These are phyloP conservation scores for Sarcophaga variegata DNA, from an alignment of 2,888 invertebrate species.

Conservation along the genomic window DNA sequence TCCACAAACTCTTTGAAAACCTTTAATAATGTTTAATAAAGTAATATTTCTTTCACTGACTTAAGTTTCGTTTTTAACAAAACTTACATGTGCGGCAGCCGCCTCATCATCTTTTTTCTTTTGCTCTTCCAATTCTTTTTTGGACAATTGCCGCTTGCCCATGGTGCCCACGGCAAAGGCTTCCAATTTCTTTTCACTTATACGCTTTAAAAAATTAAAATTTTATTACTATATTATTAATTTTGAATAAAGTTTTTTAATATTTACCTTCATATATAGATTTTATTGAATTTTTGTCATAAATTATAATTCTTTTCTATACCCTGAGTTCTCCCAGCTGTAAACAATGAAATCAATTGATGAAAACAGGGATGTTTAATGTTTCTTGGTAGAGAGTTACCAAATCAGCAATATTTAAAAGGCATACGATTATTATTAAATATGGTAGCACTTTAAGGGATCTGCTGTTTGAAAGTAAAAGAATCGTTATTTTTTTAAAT, in stretches of 20 bases:
- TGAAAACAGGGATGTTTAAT: background rate
- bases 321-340: background rate
- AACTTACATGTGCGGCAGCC: slow-evolving; percentile 92
- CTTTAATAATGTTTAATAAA: slow-evolving; percentile 79
- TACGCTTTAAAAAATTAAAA: slow-evolving; percentile 81
- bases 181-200: slow-evolving; percentile 88
- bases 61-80: background rate
- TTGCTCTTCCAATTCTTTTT: slow-evolving; percentile 92
- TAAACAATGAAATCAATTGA: background rate
- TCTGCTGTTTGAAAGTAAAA: too few species aligned
- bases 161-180: slow-evolving; percentile 89
- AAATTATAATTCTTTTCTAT: slow-evolving; percentile 3
- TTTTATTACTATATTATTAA: background rate
- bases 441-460: background rate
- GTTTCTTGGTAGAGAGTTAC: background rate
- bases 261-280: slow-evolving; percentile 58
- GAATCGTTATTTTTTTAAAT: background rate
- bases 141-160: slow-evolving; percentile 88
- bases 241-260: background rate
- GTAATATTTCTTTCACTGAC: background rate
- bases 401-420: background rate
- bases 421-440: background rate
- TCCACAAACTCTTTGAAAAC: slow-evolving; percentile 99
- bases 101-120: slow-evolving; percentile 94
- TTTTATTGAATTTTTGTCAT: slow-evolving; percentile 26